Percentiles rank a stretch among this genome's conserved stretches.
Evolutionary conservation across 2,888 invertebrate species (phyloP).

Genomic region (Cecidostiba fungosa): DNA sequence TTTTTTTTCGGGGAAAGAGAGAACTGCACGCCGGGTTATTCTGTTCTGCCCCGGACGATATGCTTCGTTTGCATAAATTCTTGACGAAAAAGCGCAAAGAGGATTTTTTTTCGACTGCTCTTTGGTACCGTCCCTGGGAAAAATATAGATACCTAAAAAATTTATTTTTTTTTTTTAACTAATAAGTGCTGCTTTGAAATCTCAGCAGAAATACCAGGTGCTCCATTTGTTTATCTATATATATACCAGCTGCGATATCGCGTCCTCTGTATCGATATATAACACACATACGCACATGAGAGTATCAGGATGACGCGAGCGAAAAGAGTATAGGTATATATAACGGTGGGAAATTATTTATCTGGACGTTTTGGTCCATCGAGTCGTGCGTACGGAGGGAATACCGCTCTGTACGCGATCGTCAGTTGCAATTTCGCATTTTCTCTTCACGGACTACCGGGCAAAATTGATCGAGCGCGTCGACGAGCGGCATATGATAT

Average conservation of each 20-base stretch:
- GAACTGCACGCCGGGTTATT: not conserved
- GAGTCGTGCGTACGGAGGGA: not conserved
- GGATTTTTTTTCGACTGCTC: not conserved
- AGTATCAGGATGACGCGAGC: not conserved
- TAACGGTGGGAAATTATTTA: conserved; percentile 52
- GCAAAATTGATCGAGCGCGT: conserved; percentile 46
- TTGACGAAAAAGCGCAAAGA: not conserved
- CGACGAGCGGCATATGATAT: conserved; percentile 49
- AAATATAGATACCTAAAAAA: too few relatives aligned
- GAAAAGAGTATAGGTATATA: conserved; percentile 18
- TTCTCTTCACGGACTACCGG: conserved; percentile 49
- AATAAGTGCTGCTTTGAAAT: too few relatives aligned
- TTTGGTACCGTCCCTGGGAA: too few relatives aligned
- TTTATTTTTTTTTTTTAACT: too few relatives aligned
- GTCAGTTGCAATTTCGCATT: conserved; percentile 52
- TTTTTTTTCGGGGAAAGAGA: too few relatives aligned
- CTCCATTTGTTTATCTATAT: not conserved
- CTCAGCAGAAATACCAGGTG: too few relatives aligned
- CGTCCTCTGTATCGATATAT: not conserved
- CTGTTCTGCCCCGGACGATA: not conserved
- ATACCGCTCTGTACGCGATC: not conserved
- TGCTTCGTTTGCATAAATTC: conserved; percentile 6
- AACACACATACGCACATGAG: too few relatives aligned
- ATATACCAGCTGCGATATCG: not conserved
- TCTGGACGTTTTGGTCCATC: conserved; percentile 47